These are phyloP conservation scores for Drosophila erecta DNA, from an alignment of 1,140 invertebrate species.

Conservation along the genomic window DNA sequence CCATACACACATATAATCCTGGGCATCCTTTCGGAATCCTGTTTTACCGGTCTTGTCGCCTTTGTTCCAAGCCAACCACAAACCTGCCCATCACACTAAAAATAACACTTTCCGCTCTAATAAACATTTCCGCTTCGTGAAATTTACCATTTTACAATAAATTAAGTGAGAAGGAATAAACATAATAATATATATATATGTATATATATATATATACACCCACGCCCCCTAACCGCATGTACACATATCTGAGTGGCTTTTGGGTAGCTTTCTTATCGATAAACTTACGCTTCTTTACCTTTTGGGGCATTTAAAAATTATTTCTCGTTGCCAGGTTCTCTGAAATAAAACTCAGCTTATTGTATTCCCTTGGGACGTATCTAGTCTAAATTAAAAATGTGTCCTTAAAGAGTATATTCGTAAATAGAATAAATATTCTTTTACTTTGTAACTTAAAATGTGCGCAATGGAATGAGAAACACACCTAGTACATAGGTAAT, in stretches of 20 bases:
- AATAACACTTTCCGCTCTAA: conserved; percentile 85
- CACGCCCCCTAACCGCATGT: conserved; percentile 2
- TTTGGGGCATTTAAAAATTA: conserved; percentile 13
- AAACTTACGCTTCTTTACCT: conserved; percentile 1
- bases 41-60: conserved; percentile 34
- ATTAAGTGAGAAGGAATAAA: conserved; percentile 81
- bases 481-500: too few relatives aligned
- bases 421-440: too few relatives aligned
- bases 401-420: too few relatives aligned
- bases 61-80: conserved; percentile 41
- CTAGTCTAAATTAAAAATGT: too few relatives aligned
- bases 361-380: too few relatives aligned
- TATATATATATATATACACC: conserved; percentile 16
- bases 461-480: too few relatives aligned
- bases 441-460: too few relatives aligned
- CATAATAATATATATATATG: conserved; percentile 29
- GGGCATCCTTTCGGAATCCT: conserved; percentile 38
- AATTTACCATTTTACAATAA: conserved; percentile 84
- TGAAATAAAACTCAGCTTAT: background rate
- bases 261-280: conserved; percentile 49
- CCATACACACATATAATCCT: conserved; percentile 3
- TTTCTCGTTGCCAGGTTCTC: background rate
- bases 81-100: conserved; percentile 75
- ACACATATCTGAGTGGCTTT: background rate
- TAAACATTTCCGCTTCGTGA: conserved; percentile 84